Base-by-base conservation (phyloP, 2,888 invertebrate genomes). In the Sinopyrophorus schimmeli region DNA sequence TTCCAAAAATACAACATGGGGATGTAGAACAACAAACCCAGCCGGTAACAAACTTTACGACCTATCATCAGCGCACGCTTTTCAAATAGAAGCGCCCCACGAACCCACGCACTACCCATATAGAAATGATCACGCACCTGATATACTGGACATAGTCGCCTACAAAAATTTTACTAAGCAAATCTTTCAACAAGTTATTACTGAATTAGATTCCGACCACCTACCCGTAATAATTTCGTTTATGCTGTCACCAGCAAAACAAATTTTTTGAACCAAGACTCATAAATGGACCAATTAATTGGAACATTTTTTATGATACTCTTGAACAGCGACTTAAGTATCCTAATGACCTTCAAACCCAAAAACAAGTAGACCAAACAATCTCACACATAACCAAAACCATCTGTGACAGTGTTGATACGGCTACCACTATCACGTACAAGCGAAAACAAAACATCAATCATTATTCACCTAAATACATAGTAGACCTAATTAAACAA, bases 41-140 rank as follows among this genome's bases (percentile, higher is more conserved):
- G 35, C 20, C 11, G 35, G 35, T 6, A 35, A 2, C 14, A 35
- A 21, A 21, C 35, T 35, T 14, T 20, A 31, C 17, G 18, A 41
- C 15, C 9, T 18, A 11, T 14, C 41, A 41, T 27, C 30, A 4
- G 30, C 40, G 9, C 10, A 41, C 16, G 39, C 27, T 27, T 39
- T 39, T 17, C 28, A 39, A 39, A 28, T 39, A 24, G 28, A 27
- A 28, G 27, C 17, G 6, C 17, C 28, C 6, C 9, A 39, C 9
- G 39, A 39, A 15, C 39, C 27, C 4, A 39, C 30, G 10, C 31
- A 41, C 30, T 23, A 41, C 9, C 31, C 31, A 7, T 31, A 41
- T 10, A 31, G 41, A 41, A 14, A 5, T 20, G 5, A 41, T 30
- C 23, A 41, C 31, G 3, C 3, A 15, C 21, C 41, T 2, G 31